Conservation (phyloP, 37 sponge, comb jelly and placozoan genomes). For the Oopsacas minuta region DNA sequence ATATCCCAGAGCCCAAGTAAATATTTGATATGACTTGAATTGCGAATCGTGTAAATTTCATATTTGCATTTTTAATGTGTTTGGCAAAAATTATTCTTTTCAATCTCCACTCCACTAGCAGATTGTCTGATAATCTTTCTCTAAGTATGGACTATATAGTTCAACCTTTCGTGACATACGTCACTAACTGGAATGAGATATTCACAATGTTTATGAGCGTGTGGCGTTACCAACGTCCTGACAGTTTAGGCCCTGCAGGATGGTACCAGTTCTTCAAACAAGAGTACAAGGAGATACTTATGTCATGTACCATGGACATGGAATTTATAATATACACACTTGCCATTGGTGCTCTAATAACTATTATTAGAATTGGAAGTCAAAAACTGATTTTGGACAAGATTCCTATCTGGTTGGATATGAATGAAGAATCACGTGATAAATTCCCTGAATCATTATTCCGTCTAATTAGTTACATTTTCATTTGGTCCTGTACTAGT, state of each 20-base stretch:
- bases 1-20: no score
- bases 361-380: background rate
- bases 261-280: background rate
- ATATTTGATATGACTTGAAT: no score
- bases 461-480: conserved; percentile 1
- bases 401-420: background rate
- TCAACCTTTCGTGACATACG: background rate
- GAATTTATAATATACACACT: background rate
- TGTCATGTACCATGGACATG: background rate
- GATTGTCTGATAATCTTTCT: no score
- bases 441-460: background rate
- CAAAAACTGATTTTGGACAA: background rate
- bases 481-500: background rate
- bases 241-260: background rate
- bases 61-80: no score
- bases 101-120: no score
- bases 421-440: background rate
- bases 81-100: no score
- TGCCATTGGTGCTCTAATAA: background rate
- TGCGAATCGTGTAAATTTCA: no score
- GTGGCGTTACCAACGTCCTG: background rate
- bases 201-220: background rate
- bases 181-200: background rate
- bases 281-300: background rate
- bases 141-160: background rate